Percentiles rank a stretch among this genome's conserved stretches.
These are phyloP conservation scores for Onychostruthus taczanowskii DNA, from an alignment of 2,113 vertebrate genomes.

Conservation along the genomic window DNA sequence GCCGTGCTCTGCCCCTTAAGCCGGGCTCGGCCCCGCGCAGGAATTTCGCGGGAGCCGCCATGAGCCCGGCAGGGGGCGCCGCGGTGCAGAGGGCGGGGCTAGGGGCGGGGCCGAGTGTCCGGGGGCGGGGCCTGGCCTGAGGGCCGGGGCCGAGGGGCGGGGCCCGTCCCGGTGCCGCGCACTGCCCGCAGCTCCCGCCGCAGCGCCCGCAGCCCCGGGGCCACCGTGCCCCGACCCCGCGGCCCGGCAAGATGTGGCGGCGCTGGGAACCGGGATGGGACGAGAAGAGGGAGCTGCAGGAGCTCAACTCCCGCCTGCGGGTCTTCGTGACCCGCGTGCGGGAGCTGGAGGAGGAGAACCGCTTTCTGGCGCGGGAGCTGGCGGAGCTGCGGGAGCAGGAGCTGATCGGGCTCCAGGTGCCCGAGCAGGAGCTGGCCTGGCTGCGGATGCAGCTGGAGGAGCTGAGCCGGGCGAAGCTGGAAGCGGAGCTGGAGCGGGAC, in stretches of 20 bases:
- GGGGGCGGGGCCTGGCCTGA: background rate
- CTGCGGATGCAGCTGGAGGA: constrained; percentile 72
- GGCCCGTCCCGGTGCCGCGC: background rate
- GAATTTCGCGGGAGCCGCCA: background rate
- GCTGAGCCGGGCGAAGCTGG: constrained; percentile 46
- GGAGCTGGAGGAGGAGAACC: constrained; percentile 80
- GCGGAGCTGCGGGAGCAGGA: constrained; percentile 68
- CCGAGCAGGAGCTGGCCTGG: constrained; percentile 54
- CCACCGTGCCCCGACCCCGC: background rate
- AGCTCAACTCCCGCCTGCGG: constrained; percentile 82
- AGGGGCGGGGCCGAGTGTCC: background rate
- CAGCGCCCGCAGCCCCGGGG: background rate
- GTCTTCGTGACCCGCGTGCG: constrained; percentile 85
- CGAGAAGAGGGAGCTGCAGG: constrained; percentile 60
- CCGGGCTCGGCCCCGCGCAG: background rate
- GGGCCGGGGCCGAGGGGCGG: background rate
- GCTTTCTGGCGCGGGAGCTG: constrained; percentile 74
- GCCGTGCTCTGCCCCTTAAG: background rate
- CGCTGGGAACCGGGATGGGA: constrained; percentile 1
- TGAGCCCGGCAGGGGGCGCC: background rate
- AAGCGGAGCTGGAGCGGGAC: constrained; percentile 54
- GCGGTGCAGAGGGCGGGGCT: background rate
- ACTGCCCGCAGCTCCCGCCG: no score
- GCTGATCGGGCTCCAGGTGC: constrained; percentile 40
- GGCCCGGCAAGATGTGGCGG: background rate